A percentile compares a stretch with the other conserved stretches of the same genome.
These are phyloP conservation scores for Lomographa bimaculata DNA, from an alignment of 2,888 invertebrate species.

Conservation along the genomic window DNA sequence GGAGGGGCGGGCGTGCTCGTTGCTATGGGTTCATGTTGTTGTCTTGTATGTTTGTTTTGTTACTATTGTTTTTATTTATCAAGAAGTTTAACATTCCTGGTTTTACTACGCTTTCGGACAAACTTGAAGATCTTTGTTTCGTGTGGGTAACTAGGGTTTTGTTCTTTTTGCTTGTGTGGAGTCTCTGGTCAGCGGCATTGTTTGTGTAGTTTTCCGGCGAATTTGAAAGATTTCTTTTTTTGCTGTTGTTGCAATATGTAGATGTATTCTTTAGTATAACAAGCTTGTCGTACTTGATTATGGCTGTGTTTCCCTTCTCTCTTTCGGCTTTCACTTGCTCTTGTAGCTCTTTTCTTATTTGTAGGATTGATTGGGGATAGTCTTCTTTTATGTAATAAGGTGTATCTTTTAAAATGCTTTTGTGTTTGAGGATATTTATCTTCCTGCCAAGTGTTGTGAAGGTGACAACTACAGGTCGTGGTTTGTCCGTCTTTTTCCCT, in stretches of 20 bases:
- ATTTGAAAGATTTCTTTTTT: conserved; percentile 18
- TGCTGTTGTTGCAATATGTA: conserved; percentile 11
- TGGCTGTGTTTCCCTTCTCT: conserved; percentile 25
- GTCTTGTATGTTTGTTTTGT: not conserved
- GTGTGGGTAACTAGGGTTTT: not conserved
- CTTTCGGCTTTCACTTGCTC: conserved; percentile 22
- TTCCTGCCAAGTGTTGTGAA: conserved; percentile 26
- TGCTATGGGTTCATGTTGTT: conserved; percentile 1
- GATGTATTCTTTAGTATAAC: conserved; percentile 13
- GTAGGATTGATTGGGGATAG: conserved; percentile 15
- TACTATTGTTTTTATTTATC: not conserved
- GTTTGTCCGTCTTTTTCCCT: conserved; percentile 20
- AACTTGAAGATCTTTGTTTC: not conserved
- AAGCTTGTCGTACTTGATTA: conserved; percentile 29
- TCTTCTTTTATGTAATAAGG: conserved; percentile 25
- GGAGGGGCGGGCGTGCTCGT: conserved; percentile 1
- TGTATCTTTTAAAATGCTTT: conserved; percentile 22
- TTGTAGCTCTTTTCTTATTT: conserved; percentile 26
- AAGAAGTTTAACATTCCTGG: conserved; percentile 1
- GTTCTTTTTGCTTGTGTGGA: not conserved
- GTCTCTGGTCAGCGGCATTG: not conserved
- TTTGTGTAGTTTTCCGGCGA: conserved; percentile 10
- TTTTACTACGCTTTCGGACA: conserved; percentile 1
- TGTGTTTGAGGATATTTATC: conserved; percentile 19
- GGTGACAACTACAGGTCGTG: conserved; percentile 22